Percentiles rank a stretch among this genome's conserved stretches.
These are phyloP conservation scores for Platorchestia sp. DNA, from an alignment of 1,140 invertebrate genomes.

Conservation along the genomic window DNA sequence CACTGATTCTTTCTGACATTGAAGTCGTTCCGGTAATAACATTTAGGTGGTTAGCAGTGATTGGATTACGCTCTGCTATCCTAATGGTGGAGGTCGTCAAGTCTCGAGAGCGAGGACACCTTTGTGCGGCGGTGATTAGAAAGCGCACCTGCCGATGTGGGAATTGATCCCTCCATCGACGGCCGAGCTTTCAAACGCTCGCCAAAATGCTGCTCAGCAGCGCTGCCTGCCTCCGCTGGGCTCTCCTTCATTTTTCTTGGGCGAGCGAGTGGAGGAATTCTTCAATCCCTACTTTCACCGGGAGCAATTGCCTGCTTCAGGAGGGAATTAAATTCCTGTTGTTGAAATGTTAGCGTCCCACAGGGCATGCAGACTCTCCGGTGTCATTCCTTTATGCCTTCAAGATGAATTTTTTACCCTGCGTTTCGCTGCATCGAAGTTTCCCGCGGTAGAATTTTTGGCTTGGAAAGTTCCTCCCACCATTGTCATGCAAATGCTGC, in stretches of 20 bases:
- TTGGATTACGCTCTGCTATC: not conserved
- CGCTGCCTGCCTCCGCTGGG: not conserved
- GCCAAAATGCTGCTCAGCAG: not conserved
- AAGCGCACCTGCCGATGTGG: not conserved
- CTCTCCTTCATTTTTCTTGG: not conserved
- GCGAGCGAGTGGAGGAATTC: not conserved
- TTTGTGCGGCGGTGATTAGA: conserved; percentile 34
- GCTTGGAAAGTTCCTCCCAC: not conserved
- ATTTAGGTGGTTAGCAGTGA: not conserved
- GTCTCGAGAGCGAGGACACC: not conserved
- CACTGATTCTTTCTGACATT: not conserved
- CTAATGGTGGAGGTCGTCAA: not conserved
- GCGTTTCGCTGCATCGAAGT: not conserved
- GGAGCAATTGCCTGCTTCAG: not conserved
- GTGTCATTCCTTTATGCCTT: not conserved
- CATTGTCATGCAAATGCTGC: not conserved
- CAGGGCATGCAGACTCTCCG: not conserved
- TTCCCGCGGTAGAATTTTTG: not conserved
- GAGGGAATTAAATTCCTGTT: not conserved
- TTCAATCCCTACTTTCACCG: not conserved
- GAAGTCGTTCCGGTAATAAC: not conserved
- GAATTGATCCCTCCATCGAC: not conserved
- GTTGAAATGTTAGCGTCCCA: not conserved
- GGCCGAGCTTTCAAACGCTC: not conserved
- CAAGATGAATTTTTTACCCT: not conserved